Evolutionary conservation across 1,140 invertebrate genomes (phyloP), one percentile per base, ranked within the genome.

Genomic region (Brachionus rubens): DNA sequence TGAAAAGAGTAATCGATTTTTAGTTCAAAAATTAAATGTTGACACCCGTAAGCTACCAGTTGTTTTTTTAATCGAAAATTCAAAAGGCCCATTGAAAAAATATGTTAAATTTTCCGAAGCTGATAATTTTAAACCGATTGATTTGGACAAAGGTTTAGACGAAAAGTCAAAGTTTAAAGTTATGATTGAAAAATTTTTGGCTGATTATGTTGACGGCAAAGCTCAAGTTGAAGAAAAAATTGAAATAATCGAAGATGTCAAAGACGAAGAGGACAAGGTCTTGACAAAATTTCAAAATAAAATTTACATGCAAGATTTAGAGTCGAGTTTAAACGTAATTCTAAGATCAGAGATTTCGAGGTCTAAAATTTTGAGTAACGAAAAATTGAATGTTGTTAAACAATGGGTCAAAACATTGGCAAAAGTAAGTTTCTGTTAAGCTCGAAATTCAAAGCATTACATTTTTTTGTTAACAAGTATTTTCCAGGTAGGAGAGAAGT

Each of bases 401-500:
- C 48, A 48, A n/a, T 70, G 67, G 67, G 19, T 70, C 0, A 48
- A 33, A 48, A 33, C 12, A 33, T 14, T 70, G 14, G 46, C 30
- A 14, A 70, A 70, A 28, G 54, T 59, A 59, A 41, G 26, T 30
- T 2, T 36, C n/a, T n/a, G n/a, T n/a, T n/a, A n/a, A n/a, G n/a
- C n/a, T n/a, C n/a, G n/a, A n/a, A n/a, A n/a, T n/a, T n/a, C n/a
- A n/a, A n/a, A n/a, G n/a, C n/a, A n/a, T n/a, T n/a, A n/a, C n/a
- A n/a, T n/a, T n/a, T n/a, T n/a, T n/a, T n/a, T n/a, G n/a, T n/a
- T n/a, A n/a, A n/a, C n/a, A n/a, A 75, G 68, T 76, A 59, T 76
- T 76, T 76, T 56, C 75, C 75, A 5, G 75, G 52, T 26, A 48
- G 75, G 21, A 21, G 41, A 56, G 26, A 40, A 9, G 75, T 76